Base-by-base conservation (phyloP, 2,113 vertebrate species). In the Actinemys pallida region DNA sequence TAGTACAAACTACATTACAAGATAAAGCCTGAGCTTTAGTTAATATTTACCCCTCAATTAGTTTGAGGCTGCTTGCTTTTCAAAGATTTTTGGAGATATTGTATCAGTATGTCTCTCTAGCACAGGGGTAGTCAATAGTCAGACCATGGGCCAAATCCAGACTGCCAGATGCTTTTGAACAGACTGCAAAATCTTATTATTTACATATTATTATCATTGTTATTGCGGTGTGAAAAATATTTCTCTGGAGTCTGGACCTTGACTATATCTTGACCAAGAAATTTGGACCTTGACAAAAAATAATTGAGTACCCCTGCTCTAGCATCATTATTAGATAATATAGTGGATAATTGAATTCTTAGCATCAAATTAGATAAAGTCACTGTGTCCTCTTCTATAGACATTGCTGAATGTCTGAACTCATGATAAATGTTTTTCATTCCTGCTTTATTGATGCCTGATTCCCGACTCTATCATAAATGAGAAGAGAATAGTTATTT, bases 251-350 rank as follows among this genome's bases (percentile, higher is more conserved):
- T 29, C 57, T 62, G 2, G 27, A 31, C 27, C 27, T 31, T 62
- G 57, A 57, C 25, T 57, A 25, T 57, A 57, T 25, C 56, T 22
- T 27, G 56, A 31, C 27, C 29, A 31, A 62, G 57, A 62, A 31
- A 62, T 62, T 62, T 62, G 29, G 57, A 62, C 57, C 57, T 3
- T 62, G 27, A 62, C 57, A 62, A 62, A 31, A 62, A 62, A 62
- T 62, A 62, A 62, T 62, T 62, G 57, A 62, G 11, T 62, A 62
- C 27, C 12, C 27, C 27, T 31, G 12, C 25, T 78, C 75, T 78
- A 47, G 22, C 39, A 45, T 83, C 81, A 45, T 89, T 69, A 50
- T 83, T 93, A 86, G 94, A 89, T 93, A 86, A 87, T 76, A 83
- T 56, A 2, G 0, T 54, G 20, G 69, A 76, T 95, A 82, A 90